Conservation (phyloP, 23 tunicate species). For the Aplidium turbinatum region DNA sequence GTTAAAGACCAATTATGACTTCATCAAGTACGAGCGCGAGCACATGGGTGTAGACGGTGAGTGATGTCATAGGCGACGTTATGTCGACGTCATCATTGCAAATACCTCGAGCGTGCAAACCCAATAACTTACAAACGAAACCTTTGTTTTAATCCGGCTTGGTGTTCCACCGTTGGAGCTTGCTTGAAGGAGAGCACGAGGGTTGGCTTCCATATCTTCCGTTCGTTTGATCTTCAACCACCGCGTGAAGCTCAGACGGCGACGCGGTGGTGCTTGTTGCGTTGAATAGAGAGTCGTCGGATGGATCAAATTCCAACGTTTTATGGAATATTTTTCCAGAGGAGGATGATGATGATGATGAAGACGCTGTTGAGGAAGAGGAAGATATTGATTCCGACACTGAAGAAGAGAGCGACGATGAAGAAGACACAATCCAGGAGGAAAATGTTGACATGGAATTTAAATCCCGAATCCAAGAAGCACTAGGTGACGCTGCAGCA, state of each 20-base stretch:
- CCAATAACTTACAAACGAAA: conserved; percentile 18
- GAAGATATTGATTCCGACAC: conserved; percentile 22
- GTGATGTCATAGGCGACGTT: no score
- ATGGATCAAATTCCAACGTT: not conserved
- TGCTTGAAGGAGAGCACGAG: no score
- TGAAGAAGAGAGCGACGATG: conserved; percentile 27
- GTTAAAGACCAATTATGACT: no score
- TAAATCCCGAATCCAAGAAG: conserved; percentile 61
- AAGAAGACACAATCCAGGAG: not conserved
- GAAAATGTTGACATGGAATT: conserved; percentile 55
- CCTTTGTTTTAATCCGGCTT: no score
- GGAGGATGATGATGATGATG: conserved; percentile 31
- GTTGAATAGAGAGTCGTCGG: not conserved
- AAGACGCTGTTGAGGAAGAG: conserved; percentile 20
- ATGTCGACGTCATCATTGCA: no score
- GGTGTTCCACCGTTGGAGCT: no score
- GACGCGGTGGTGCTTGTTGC: not conserved
- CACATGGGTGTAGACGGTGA: no score
- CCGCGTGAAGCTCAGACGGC: not conserved
- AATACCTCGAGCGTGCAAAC: no score
- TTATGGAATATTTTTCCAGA: not conserved
- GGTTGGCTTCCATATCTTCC: no score
- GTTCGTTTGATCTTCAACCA: not conserved
- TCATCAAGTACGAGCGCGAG: no score
- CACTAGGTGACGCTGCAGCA: conserved; percentile 78